Conservation (phyloP, 2,797 vertebrate genomes). For the Valencia hispanica region DNA sequence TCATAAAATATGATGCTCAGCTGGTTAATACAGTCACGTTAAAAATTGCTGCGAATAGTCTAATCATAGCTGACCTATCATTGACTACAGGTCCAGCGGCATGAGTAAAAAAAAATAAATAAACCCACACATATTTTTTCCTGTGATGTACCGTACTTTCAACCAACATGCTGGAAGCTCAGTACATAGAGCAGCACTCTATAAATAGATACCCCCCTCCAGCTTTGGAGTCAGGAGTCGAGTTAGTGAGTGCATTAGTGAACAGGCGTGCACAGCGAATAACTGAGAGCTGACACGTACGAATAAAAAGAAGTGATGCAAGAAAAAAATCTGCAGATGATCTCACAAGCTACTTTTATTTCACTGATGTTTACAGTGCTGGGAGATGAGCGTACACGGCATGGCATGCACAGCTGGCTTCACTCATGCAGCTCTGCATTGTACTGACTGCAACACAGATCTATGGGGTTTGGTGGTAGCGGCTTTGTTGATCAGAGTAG, state of each 20-base stretch:
- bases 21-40: neutral
- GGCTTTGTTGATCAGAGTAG: neutral
- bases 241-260: constrained; percentile 71
- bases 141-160: constrained; percentile 50
- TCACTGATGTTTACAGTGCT: constrained; percentile 4
- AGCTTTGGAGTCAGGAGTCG: constrained; percentile 65
- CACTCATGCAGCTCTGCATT: constrained; percentile 9
- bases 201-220: constrained; percentile 79
- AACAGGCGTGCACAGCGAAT: constrained; percentile 51
- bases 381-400: neutral
- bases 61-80: constrained; percentile 12
- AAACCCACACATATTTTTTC: constrained; percentile 14
- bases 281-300: constrained; percentile 53
- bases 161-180: constrained; percentile 66
- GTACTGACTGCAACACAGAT: constrained; percentile 11
- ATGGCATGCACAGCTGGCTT: neutral
- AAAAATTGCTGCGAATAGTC: constrained; percentile 13
- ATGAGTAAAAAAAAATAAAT: neutral
- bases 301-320: constrained; percentile 47
- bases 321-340: constrained; percentile 12
- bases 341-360: constrained; percentile 18
- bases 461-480: constrained; percentile 4
- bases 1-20: neutral
- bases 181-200: constrained; percentile 69
- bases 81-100: constrained; percentile 30